Conservation (phyloP, 2,113 vertebrate species). For the Petroica traversi region DNA sequence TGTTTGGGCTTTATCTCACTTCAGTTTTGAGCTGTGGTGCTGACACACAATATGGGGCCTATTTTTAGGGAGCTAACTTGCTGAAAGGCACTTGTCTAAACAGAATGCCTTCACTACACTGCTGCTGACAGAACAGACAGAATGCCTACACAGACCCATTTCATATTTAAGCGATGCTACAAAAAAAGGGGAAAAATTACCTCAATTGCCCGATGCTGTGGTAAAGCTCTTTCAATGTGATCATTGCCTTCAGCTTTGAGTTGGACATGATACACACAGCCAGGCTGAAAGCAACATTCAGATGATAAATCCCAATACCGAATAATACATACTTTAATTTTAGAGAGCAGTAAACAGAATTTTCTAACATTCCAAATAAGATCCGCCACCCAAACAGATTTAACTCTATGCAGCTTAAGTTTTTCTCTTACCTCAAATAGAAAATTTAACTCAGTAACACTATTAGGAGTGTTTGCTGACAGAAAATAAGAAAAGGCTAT, state of each 20-base stretch:
- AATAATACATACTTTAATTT: neutral
- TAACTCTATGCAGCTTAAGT: neutral
- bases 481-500: neutral
- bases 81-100: neutral
- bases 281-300: conserved; percentile 79
- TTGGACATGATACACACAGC: conserved; percentile 90
- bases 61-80: neutral
- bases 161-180: neutral
- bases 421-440: neutral
- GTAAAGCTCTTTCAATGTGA: conserved; percentile 94
- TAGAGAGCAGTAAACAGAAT: neutral
- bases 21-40: neutral
- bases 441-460: neutral
- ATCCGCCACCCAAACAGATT: neutral
- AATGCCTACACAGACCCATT: neutral
- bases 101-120: neutral
- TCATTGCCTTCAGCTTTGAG: conserved; percentile 93
- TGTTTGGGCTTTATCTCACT: neutral
- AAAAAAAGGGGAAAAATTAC: conserved; percentile 61
- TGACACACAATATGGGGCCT: neutral
- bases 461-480: neutral
- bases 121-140: neutral
- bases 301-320: neutral
- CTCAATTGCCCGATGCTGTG: conserved; percentile 87
- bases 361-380: neutral